Conservation (phyloP, 1,140 invertebrate species). For the Cepaea nemoralis region DNA sequence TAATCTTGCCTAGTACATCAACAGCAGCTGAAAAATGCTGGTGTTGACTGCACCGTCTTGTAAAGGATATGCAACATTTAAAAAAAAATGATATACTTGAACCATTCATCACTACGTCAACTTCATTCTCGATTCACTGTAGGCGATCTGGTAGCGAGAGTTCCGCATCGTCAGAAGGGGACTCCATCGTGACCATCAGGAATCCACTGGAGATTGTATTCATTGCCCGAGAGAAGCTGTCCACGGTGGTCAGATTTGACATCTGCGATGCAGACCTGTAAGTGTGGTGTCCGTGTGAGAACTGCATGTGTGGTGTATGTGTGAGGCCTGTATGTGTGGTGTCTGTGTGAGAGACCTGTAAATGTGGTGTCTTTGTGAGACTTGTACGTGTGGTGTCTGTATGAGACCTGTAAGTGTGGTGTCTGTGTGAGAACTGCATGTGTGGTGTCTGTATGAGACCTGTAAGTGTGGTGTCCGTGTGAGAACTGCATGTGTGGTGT, state of each 20-base stretch:
- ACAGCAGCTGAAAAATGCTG: no score
- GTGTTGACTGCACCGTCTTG: no score
- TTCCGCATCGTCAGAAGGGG: not conserved
- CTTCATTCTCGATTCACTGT: not conserved
- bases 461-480: not conserved
- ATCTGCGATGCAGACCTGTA: not conserved
- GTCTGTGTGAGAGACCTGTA: no score
- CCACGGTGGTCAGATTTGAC: not conserved
- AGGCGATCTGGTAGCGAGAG: not conserved
- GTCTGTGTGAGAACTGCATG: not conserved
- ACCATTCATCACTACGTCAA: no score
- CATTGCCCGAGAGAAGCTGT: not conserved
- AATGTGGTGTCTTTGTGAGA: no score
- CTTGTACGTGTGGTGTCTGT: no score
- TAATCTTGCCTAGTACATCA: no score
- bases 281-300: not conserved
- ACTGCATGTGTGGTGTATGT: slow-evolving; percentile 3
- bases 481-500: no score
- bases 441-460: not conserved
- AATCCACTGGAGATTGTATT: not conserved
- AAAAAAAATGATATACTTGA: no score
- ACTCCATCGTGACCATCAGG: not conserved
- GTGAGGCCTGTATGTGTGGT: not conserved
- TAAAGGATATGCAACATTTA: no score
- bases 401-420: slow-evolving; percentile 13